A percentile compares a stretch with the other conserved stretches of the same genome.
These are phyloP conservation scores for Brachystomella parvula DNA, from an alignment of 1,140 invertebrate genomes.

Conservation along the genomic window DNA sequence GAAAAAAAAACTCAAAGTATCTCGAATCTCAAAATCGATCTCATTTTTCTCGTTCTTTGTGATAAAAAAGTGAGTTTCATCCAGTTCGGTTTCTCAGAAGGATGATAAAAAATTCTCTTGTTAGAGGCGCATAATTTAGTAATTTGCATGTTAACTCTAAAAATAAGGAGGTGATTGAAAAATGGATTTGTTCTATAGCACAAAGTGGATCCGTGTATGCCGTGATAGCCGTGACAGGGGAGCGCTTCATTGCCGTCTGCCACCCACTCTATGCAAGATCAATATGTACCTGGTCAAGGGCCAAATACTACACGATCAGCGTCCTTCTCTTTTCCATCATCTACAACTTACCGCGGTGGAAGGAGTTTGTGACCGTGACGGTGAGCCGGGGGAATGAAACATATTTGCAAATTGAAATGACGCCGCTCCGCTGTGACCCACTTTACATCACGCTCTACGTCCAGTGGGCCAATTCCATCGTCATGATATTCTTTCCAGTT, in stretches of 20 bases:
- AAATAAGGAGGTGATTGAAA: no score
- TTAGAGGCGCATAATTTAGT: no score
- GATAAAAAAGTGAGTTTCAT: no score
- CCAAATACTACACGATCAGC: conserved; percentile 71
- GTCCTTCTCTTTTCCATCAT: conserved; percentile 71
- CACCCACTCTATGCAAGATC: conserved; percentile 79
- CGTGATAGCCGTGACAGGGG: conserved; percentile 88
- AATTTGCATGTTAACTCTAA: no score
- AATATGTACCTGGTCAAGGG: conserved; percentile 82
- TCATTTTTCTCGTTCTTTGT: no score
- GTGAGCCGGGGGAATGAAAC: neutral
- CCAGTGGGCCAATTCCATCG: conserved; percentile 80
- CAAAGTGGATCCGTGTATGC: conserved; percentile 88
- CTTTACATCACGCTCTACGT: conserved; percentile 78
- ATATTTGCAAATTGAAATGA: conserved; percentile 35
- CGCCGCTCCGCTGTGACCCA: conserved; percentile 58
- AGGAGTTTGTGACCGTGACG: conserved; percentile 42
- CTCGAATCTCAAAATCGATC: no score
- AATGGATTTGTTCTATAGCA: conserved; percentile 16
- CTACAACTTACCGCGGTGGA: conserved; percentile 74
- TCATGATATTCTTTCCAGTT: conserved; percentile 86
- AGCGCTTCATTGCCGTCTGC: conserved; percentile 92
- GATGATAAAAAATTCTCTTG: no score
- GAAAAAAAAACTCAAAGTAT: no score
- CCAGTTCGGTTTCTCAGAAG: no score